A percentile compares a stretch with the other conserved stretches of the same genome.
Conservation (phyloP, 1,140 invertebrate species). For the Anastrepha ludens region DNA sequence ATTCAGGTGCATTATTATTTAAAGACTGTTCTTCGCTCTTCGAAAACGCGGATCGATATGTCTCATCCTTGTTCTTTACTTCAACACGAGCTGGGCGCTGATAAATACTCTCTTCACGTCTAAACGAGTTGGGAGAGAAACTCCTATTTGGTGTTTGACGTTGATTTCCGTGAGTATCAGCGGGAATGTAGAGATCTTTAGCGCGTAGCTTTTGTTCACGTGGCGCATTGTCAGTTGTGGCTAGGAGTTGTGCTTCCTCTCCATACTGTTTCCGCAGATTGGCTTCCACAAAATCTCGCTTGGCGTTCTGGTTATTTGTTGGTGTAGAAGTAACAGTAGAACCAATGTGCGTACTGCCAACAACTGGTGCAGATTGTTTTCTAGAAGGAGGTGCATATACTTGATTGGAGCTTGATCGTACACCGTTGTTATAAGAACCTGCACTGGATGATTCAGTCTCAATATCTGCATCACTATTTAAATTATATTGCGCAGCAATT, state of each 20-base stretch:
- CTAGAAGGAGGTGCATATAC: conserved; percentile 15
- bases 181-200: conserved; percentile 57
- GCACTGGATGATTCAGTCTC: conserved; percentile 40
- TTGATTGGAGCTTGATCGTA: conserved; percentile 23
- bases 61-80: neutral
- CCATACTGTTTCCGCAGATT: conserved; percentile 60
- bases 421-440: conserved; percentile 25
- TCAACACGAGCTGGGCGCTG: conserved; percentile 59
- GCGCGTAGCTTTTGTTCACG: conserved; percentile 24
- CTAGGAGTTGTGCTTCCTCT: conserved; percentile 57
- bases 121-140: neutral
- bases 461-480: conserved; percentile 57
- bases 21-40: neutral
- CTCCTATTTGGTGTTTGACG: conserved; percentile 59
- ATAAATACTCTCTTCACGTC: conserved; percentile 60
- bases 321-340: conserved; percentile 70
- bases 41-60: neutral
- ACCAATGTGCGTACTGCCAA: conserved; percentile 63
- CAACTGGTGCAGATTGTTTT: conserved; percentile 62
- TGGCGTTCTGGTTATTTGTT: conserved; percentile 64
- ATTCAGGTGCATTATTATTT: neutral
- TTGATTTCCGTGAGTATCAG: conserved; percentile 65
- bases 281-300: conserved; percentile 66
- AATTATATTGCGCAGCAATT: conserved; percentile 66
- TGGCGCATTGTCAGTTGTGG: conserved; percentile 57